Conservation (phyloP, 2,113 vertebrate species). For the Calyptomena viridis region DNA sequence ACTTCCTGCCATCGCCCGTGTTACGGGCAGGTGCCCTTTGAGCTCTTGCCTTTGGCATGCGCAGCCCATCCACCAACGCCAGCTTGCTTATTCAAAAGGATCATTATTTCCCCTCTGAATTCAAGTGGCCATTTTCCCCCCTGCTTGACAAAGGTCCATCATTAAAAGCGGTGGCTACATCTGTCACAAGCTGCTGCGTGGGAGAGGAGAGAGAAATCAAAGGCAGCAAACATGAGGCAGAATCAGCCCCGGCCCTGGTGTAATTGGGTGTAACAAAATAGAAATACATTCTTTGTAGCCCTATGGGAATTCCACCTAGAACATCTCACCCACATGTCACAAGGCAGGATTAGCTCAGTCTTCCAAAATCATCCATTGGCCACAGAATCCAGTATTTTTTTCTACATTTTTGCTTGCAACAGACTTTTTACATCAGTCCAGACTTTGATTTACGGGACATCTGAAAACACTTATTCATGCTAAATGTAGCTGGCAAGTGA, state of each 20-base stretch:
- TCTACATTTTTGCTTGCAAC: background rate
- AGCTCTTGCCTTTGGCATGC: background rate
- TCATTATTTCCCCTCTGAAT: background rate
- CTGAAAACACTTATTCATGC: background rate
- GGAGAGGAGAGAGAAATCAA: background rate
- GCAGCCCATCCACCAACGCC: background rate
- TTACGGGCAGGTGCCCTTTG: conserved; percentile 14
- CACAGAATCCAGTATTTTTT: background rate
- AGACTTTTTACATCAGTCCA: background rate
- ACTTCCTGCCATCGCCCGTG: background rate
- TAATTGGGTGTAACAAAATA: background rate
- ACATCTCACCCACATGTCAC: background rate
- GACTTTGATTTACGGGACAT: background rate
- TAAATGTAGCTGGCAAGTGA: background rate
- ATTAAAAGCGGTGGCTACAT: background rate
- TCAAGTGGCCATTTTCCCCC: background rate
- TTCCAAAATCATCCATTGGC: background rate
- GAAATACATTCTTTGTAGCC: background rate
- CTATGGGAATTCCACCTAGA: background rate
- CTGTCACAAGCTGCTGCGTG: background rate
- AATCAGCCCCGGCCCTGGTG: background rate
- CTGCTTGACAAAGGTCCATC: background rate
- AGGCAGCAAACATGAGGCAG: background rate
- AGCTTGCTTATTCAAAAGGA: background rate
- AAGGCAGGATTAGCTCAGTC: background rate